Percentiles rank a stretch among this genome's conserved stretches.
Evolutionary conservation across 2,113 vertebrate genomes (phyloP).

Genomic region (Muscicapa adusta): DNA sequence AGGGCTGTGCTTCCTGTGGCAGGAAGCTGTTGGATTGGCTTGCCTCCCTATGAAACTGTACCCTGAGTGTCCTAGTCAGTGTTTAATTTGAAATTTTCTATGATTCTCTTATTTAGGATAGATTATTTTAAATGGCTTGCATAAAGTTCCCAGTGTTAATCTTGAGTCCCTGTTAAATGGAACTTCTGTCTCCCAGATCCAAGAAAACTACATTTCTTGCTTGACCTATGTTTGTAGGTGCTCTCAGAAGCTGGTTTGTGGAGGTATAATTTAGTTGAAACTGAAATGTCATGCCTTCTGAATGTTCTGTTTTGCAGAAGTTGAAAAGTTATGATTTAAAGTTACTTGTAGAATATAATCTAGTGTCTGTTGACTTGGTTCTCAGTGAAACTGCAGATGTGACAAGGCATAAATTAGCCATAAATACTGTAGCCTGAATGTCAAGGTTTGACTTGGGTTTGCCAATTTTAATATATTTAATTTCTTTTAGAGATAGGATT

Average conservation of each 20-base stretch:
- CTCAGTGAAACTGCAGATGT: not conserved
- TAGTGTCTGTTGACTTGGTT: not conserved
- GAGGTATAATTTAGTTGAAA: not conserved
- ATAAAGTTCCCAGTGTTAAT: not conserved
- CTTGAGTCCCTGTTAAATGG: not conserved
- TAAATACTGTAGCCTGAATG: not conserved
- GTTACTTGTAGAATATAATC: not conserved
- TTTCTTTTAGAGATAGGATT: too few relatives aligned
- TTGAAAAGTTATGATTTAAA: not conserved
- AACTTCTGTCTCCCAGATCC: not conserved
- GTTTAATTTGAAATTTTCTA: not conserved
- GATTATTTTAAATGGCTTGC: not conserved
- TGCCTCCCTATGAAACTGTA: not conserved
- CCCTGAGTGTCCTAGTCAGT: not conserved
- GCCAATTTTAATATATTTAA: too few relatives aligned
- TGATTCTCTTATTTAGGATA: not conserved
- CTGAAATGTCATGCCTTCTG: not conserved
- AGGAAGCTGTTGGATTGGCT: not conserved
- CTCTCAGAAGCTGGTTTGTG: not conserved
- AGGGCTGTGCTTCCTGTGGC: not conserved
- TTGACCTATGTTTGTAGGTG: not conserved
- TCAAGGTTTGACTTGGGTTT: too few relatives aligned
- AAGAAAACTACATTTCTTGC: not conserved
- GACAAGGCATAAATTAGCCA: not conserved
- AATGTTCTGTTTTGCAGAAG: not conserved